Evolutionary conservation across 64 coral and sea anemone genomes (phyloP).

Genomic region (Pocillopora damicornis): DNA sequence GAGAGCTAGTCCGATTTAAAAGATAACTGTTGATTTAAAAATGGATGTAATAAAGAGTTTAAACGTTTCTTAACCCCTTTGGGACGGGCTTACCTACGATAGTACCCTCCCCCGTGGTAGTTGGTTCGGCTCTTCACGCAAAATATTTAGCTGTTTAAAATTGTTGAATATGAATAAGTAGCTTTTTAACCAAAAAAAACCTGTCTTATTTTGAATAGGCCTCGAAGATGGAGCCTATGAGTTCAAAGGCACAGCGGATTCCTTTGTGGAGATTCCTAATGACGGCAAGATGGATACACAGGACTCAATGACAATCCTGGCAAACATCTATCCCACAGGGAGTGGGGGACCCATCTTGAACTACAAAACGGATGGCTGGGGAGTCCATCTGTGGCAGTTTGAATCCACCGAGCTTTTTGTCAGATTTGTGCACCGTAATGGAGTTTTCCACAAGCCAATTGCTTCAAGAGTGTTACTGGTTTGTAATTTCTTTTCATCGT

Average conservation of each 20-base stretch:
- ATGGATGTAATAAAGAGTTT: too few relatives aligned
- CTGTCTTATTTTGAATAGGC: slow-evolving; percentile 44
- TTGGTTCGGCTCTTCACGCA: too few relatives aligned
- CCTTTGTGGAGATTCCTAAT: slow-evolving; percentile 85
- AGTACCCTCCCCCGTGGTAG: too few relatives aligned
- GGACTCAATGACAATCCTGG: slow-evolving; percentile 89
- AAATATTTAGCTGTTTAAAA: too few relatives aligned
- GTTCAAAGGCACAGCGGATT: slow-evolving; percentile 71
- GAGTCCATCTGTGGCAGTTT: slow-evolving; percentile 97
- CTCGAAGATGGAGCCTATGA: slow-evolving; percentile 69
- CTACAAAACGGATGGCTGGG: slow-evolving; percentile 86
- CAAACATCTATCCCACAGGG: slow-evolving; percentile 84
- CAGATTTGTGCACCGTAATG: slow-evolving; percentile 90
- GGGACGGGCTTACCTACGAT: too few relatives aligned
- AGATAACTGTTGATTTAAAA: too few relatives aligned
- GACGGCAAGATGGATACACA: slow-evolving; percentile 76
- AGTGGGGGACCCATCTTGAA: slow-evolving; percentile 90
- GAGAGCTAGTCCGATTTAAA: too few relatives aligned
- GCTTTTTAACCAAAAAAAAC: too few relatives aligned
- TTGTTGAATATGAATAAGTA: too few relatives aligned
- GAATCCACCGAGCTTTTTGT: slow-evolving; percentile 91
- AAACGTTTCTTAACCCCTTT: too few relatives aligned
- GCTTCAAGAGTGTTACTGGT: slow-evolving; percentile 90
- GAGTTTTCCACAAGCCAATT: slow-evolving; percentile 91
- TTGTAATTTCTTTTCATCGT: background rate